phyloP scores from a whole-genome alignment of 1,140 invertebrate species.

The Brachionus koreanus region DNA sequence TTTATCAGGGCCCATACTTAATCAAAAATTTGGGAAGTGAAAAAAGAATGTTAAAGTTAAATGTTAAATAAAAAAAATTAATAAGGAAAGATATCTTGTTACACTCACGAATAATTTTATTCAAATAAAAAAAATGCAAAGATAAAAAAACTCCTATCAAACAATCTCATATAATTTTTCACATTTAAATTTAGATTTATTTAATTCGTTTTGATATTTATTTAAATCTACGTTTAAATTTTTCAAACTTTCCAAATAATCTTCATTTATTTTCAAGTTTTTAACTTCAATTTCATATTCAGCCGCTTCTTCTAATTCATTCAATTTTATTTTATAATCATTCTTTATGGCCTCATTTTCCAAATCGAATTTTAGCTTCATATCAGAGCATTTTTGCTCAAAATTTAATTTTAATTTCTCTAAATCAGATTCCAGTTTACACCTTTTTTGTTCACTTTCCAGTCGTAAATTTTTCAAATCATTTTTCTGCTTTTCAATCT shows the following conservation, averaged over 20 bases:
- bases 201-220: conserved; percentile 46
- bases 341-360: not conserved
- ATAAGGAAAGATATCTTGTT: no score
- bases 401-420: not conserved
- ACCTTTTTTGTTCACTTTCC: conserved; percentile 48
- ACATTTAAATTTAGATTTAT: not conserved
- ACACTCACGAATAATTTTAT: no score
- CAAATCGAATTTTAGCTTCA: not conserved
- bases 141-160: not conserved
- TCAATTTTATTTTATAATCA: not conserved
- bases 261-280: conserved; percentile 45
- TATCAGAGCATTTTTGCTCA: not conserved
- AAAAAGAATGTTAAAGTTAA: no score
- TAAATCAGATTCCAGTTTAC: conserved; percentile 39
- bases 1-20: no score
- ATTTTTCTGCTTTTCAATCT: conserved; percentile 51
- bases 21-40: no score
- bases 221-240: conserved; percentile 49
- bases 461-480: conserved; percentile 48
- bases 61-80: no score
- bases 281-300: conserved; percentile 41
- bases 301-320: not conserved
- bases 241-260: conserved; percentile 46
- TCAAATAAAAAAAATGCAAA: no score
- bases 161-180: conserved; percentile 7